Conservation (phyloP, 2,888 invertebrate genomes). For the Cybosia mesomella region DNA sequence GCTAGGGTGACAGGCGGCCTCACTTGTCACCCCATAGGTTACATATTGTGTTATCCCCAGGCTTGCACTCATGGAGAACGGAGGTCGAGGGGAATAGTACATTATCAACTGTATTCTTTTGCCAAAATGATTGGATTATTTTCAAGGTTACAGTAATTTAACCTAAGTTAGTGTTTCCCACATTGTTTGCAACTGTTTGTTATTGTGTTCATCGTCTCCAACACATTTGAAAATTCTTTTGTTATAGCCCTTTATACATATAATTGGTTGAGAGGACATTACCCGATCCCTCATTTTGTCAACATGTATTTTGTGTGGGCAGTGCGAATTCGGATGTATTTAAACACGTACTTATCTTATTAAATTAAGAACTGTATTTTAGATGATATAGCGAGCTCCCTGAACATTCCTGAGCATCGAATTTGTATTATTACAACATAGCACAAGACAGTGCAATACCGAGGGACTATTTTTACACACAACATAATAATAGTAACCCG, state of each 20-base stretch:
- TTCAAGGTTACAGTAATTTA: not conserved
- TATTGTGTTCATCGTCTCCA: not conserved
- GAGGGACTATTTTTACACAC: not conserved
- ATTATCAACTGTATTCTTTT: not conserved
- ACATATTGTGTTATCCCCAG: no score
- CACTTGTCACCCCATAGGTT: no score
- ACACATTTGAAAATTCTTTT: not conserved
- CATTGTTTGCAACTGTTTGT: not conserved
- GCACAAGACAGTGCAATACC: no score
- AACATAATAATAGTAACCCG: not conserved
- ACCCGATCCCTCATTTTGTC: not conserved
- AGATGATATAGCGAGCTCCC: not conserved
- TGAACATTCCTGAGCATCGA: not conserved
- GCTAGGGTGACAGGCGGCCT: no score
- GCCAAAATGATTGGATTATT: not conserved
- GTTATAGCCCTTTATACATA: not conserved
- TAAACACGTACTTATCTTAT: not conserved
- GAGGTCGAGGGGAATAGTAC: not conserved
- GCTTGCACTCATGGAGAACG: no score
- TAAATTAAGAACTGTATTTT: not conserved
- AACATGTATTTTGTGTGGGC: not conserved
- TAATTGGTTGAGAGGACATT: conserved; percentile 1
- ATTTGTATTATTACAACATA: not conserved
- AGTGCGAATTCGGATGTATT: not conserved
- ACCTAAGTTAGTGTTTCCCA: not conserved